Conservation (phyloP, 53 echinoderm and acorn worm genomes). For the Holothuria scabra region DNA sequence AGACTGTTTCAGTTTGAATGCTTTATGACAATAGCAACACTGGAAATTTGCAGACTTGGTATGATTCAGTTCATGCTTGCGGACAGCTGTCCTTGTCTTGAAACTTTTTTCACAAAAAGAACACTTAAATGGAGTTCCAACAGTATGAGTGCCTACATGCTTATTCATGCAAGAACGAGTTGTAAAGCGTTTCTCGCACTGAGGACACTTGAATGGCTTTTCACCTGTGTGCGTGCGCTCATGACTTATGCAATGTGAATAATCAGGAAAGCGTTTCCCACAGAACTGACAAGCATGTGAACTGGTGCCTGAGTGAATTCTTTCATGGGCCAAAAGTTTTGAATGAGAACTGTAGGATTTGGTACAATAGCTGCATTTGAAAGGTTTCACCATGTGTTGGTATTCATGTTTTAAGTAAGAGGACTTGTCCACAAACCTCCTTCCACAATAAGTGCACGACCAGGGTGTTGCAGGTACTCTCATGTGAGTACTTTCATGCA, state of each 20-base stretch:
- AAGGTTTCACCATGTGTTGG: neutral
- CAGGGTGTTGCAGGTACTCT: neutral
- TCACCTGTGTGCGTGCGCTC: neutral
- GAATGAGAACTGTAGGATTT: neutral
- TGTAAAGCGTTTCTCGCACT: neutral
- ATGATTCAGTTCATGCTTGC: conserved; percentile 11
- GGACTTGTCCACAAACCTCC: neutral
- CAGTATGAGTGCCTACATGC: neutral
- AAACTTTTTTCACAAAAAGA: conserved; percentile 20
- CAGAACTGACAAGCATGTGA: conserved; percentile 1
- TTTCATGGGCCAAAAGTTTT: neutral
- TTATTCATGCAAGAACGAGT: neutral
- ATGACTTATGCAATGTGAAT: neutral
- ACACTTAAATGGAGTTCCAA: conserved; percentile 5
- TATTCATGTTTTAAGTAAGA: neutral
- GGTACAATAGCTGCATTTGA: neutral
- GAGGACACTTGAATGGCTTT: neutral
- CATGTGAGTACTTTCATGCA: neutral
- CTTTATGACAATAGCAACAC: conserved; percentile 9
- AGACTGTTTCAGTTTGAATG: conserved; percentile 16
- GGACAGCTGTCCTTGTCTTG: neutral
- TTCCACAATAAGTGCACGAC: conserved; percentile 2
- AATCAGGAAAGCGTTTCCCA: neutral
- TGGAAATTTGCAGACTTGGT: neutral
- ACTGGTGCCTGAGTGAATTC: neutral